These are phyloP conservation scores for Panopea generosa DNA, from an alignment of 2,888 invertebrate genomes.

Conservation along the genomic window DNA sequence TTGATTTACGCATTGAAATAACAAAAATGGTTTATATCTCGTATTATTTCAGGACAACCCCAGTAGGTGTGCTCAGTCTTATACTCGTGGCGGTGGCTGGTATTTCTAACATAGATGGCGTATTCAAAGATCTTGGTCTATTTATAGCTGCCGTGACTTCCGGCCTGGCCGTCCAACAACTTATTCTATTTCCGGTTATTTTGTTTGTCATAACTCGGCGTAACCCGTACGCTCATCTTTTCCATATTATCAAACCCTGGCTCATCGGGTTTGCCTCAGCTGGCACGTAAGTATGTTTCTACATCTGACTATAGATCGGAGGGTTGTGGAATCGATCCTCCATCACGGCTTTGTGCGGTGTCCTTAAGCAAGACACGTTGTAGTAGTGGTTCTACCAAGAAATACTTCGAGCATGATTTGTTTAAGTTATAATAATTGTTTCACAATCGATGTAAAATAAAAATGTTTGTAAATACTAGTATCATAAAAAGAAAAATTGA, in stretches of 20 bases:
- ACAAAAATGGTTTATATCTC: no score
- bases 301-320: neutral
- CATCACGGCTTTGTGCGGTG: no score
- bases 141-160: slow-evolving; percentile 62
- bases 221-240: slow-evolving; percentile 69
- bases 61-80: slow-evolving; percentile 51
- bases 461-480: no score
- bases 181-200: slow-evolving; percentile 69
- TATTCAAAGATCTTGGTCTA: slow-evolving; percentile 51
- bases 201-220: slow-evolving; percentile 64
- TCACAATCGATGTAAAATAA: no score
- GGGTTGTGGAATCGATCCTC: no score
- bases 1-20: no score
- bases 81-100: slow-evolving; percentile 43
- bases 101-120: slow-evolving; percentile 27
- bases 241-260: slow-evolving; percentile 66
- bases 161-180: slow-evolving; percentile 71
- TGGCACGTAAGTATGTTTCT: slow-evolving; percentile 76
- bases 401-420: no score
- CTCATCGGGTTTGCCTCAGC: slow-evolving; percentile 75
- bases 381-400: no score
- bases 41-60: slow-evolving; percentile 49
- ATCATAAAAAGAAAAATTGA: no score
- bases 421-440: no score
- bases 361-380: no score